Percentiles rank a stretch among this genome's conserved stretches.
Conservation (phyloP, 2,888 invertebrate genomes). For the Morpho achilles region DNA sequence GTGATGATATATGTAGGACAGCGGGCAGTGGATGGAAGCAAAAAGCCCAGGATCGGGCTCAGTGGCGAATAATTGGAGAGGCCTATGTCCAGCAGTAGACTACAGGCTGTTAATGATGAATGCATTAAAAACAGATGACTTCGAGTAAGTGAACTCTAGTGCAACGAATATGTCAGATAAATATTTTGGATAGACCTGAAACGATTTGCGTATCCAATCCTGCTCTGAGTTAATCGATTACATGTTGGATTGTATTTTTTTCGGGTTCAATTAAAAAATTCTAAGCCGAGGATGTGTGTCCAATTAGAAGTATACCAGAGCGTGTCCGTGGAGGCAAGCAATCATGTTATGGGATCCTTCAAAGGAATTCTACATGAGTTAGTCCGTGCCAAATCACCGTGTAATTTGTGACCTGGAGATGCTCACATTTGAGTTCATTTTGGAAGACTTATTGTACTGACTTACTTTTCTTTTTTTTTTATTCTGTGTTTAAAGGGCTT, state of each 20-base stretch:
- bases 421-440: conserved; percentile 2
- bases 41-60: too few relatives aligned
- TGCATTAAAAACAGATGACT: too few relatives aligned
- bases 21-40: too few relatives aligned
- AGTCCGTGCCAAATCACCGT: conserved; percentile 47
- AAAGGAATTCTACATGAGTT: conserved; percentile 16
- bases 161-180: too few relatives aligned
- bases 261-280: conserved; percentile 17
- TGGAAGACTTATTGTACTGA: too few relatives aligned
- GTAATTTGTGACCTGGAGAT: conserved; percentile 37
- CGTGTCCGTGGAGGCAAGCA: conserved; percentile 21
- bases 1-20: too few relatives aligned
- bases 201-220: conserved; percentile 8
- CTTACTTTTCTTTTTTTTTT: too few relatives aligned
- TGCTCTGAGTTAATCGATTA: conserved; percentile 10
- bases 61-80: too few relatives aligned
- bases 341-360: conserved; percentile 13
- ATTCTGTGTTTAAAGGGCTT: too few relatives aligned
- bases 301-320: conserved; percentile 24
- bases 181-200: not conserved
- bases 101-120: too few relatives aligned
- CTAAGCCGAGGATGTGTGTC: conserved; percentile 17
- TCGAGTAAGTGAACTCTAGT: too few relatives aligned
- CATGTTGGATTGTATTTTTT: conserved; percentile 3
- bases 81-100: too few relatives aligned